Evolutionary conservation across 2,888 invertebrate genomes (phyloP).

Genomic region (Dasypogon diadema): DNA sequence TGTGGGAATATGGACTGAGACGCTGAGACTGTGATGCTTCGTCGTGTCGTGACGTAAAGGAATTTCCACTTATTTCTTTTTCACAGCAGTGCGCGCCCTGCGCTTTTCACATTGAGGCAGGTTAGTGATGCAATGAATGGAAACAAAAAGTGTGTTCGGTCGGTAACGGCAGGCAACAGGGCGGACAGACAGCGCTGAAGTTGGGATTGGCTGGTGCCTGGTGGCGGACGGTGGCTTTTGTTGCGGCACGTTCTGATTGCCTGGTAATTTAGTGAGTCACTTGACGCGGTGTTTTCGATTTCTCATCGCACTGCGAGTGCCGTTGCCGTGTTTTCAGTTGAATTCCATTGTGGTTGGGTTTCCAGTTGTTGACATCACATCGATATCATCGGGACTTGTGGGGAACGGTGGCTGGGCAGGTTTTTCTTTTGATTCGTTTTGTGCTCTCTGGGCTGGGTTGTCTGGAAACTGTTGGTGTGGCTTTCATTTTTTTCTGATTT

Average conservation of each 20-base stretch:
- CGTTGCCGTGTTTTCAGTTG: too few species aligned
- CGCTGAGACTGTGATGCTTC: neutral
- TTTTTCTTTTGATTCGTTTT: too few species aligned
- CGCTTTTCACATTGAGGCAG: constrained; percentile 53
- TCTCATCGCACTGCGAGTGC: constrained; percentile 15
- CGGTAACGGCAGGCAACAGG: too few species aligned
- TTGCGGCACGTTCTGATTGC: constrained; percentile 59
- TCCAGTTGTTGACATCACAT: too few species aligned
- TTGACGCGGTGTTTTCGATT: constrained; percentile 65
- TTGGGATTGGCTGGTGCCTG: neutral
- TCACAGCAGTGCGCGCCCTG: neutral
- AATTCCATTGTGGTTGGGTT: too few species aligned
- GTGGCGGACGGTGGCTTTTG: neutral
- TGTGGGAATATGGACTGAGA: neutral
- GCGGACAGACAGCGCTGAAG: neutral
- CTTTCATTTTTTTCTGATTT: too few species aligned
- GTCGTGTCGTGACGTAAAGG: constrained; percentile 25
- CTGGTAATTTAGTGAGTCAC: constrained; percentile 67
- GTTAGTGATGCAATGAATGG: constrained; percentile 54
- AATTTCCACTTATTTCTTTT: constrained; percentile 7
- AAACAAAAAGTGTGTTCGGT: constrained; percentile 49
- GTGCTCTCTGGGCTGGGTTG: too few species aligned
- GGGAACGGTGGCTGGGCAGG: too few species aligned
- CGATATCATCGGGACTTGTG: too few species aligned
- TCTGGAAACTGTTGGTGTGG: too few species aligned